Evolutionary conservation across 2,113 vertebrate species (phyloP), one percentile per base, ranked within the genome.

Genomic region (Lipotes vexillifer): DNA sequence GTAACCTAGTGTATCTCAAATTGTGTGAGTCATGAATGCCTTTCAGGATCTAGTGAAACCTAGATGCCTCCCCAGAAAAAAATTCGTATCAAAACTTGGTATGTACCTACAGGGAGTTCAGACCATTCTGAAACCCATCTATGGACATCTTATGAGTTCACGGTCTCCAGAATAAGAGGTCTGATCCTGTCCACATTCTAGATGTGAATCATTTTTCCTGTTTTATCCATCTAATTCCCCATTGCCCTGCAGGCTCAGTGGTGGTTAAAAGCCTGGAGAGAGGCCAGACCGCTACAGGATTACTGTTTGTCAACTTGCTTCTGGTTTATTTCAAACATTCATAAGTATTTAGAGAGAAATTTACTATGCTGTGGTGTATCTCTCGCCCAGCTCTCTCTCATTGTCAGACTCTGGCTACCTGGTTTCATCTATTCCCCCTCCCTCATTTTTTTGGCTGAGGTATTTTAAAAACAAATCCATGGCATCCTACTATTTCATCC

Each of bases 381-480:
- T 6, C 13, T 81, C 12, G 44, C 23, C 41, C 0, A 3, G 31
- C 41, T 61, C 66, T 69, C 63, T 36, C 57, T 41, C 61, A 72
- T 3, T 33, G 23, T 33, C 49, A 55, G 25, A 12, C 57, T 29
- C 29, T 92, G 66, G 18, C 8, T 31, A 71, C 8, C 21, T 41
- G 41, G 11, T 92, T 21, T 31, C 29, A 38, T 46, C 20, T 77
- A 0, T 29, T 31, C 7, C 2, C 0, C 1, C 1, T 59, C 31
- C 27, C 11, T 9, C n/a, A 31, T 17, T 12, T 66, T 55, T 93
- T 44, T 44, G 27, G 23, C 3, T 69, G 4, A 66, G 78, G 2
- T 55, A 75, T 75, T 91, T 94, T 59, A 41, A 94, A 94, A 75
- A 61, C 21, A 94, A 81, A 55, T 17, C 57, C n/a, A 88, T 81